Evolutionary conservation across 1,140 invertebrate genomes (phyloP).

Genomic region (Scylla paramamosain): DNA sequence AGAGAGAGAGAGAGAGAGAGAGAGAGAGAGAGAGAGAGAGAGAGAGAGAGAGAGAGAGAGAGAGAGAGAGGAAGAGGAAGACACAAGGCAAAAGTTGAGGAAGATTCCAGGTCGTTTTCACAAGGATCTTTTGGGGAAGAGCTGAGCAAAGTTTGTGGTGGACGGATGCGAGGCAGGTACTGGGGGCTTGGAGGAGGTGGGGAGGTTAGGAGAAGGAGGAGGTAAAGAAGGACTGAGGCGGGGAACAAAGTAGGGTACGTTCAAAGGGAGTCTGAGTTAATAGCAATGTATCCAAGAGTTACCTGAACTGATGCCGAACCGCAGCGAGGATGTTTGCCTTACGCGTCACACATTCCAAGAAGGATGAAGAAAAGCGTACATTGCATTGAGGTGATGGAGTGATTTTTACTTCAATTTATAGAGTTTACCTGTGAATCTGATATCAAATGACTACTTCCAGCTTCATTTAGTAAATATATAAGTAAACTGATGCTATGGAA

Average conservation of each 20-base stretch:
- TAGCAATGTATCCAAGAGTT: not conserved
- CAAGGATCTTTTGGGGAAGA: slow-evolving; percentile 5
- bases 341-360: too few species aligned
- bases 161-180: slow-evolving; percentile 16
- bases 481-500: too few species aligned
- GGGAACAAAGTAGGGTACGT: not conserved
- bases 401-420: too few species aligned
- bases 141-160: not conserved
- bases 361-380: too few species aligned
- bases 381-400: too few species aligned
- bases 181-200: not conserved
- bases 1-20: slow-evolving; percentile 40
- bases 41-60: not conserved
- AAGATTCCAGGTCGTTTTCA: slow-evolving; percentile 23
- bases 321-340: too few species aligned
- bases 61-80: not conserved
- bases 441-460: too few species aligned
- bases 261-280: not conserved
- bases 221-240: not conserved
- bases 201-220: not conserved
- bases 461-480: too few species aligned
- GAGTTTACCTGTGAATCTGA: too few species aligned
- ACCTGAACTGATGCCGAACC: too few species aligned
- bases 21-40: slow-evolving; percentile 15
- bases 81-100: slow-evolving; percentile 27